phyloP scores from a whole-genome alignment of 92 coral and sea anemone species.

The Isaurus tuberculatus region DNA sequence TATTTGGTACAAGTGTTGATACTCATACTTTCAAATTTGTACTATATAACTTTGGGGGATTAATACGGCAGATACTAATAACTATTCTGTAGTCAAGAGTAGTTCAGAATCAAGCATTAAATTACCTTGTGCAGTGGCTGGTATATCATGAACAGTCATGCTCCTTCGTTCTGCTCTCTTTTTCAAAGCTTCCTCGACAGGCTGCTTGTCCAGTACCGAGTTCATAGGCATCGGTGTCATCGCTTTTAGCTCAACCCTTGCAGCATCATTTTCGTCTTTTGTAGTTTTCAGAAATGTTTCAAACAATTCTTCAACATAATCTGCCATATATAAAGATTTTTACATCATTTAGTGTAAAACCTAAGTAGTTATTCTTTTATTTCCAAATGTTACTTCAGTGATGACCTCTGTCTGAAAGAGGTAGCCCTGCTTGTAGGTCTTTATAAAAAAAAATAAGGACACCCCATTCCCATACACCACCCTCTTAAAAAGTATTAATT shows the following conservation, averaged over 20 bases:
- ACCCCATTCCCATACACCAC: not conserved
- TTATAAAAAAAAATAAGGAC: not conserved
- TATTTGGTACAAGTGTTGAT: not conserved
- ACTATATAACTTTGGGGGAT: not conserved
- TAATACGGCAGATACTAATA: not conserved
- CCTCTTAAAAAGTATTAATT: not conserved
- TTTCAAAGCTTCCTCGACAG: conserved; percentile 15
- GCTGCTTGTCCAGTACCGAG: conserved; percentile 44
- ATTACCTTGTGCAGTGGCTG: conserved; percentile 34
- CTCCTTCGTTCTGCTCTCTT: conserved; percentile 24
- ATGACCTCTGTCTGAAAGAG: not conserved
- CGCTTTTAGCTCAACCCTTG: conserved; percentile 27
- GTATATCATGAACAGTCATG: conserved; percentile 38
- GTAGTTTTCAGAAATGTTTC: conserved; percentile 29
- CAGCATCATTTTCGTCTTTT: conserved; percentile 5
- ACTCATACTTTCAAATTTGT: not conserved
- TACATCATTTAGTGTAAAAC: not conserved
- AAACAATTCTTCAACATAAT: conserved; percentile 38
- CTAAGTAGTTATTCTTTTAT: not conserved
- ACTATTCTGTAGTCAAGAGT: not conserved
- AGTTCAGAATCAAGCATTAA: conserved; percentile 1
- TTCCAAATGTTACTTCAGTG: not conserved
- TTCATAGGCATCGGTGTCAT: conserved; percentile 39
- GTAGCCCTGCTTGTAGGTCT: not conserved
- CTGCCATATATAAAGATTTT: not conserved